These are phyloP conservation scores for Athripsodes cinereus DNA, from an alignment of 2,888 invertebrate species.

Conservation along the genomic window DNA sequence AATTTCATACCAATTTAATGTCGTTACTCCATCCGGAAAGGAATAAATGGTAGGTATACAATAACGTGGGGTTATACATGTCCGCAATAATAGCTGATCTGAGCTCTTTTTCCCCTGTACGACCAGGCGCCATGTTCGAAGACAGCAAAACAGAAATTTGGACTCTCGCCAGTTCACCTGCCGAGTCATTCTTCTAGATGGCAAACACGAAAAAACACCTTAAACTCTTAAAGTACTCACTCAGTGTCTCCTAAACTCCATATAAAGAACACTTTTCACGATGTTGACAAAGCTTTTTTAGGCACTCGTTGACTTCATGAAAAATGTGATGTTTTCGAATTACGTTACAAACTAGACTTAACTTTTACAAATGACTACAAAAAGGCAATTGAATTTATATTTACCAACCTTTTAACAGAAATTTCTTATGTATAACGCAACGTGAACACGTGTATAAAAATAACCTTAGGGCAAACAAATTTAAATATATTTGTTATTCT, in stretches of 20 bases:
- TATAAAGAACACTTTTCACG: constrained; percentile 3
- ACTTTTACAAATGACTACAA: not conserved
- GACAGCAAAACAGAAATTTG: constrained; percentile 52
- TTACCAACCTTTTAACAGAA: too few species aligned
- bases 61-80: constrained; percentile 42
- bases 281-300: constrained; percentile 6
- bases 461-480: too few species aligned
- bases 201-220: constrained; percentile 20
- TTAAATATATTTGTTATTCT: too few species aligned
- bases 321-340: constrained; percentile 2
- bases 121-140: constrained; percentile 33
- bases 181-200: constrained; percentile 13
- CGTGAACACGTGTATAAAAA: too few species aligned
- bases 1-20: not conserved
- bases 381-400: too few species aligned
- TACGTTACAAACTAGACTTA: not conserved
- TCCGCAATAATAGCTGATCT: constrained; percentile 54
- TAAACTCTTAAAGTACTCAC: constrained; percentile 6
- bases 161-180: constrained; percentile 47
- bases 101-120: constrained; percentile 38
- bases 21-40: not conserved
- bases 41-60: not conserved
- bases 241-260: constrained; percentile 9
- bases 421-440: too few species aligned
- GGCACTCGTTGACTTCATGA: not conserved